These are phyloP conservation scores for Daphoenositta chrysoptera DNA, from an alignment of 2,113 vertebrate genomes.

Conservation along the genomic window DNA sequence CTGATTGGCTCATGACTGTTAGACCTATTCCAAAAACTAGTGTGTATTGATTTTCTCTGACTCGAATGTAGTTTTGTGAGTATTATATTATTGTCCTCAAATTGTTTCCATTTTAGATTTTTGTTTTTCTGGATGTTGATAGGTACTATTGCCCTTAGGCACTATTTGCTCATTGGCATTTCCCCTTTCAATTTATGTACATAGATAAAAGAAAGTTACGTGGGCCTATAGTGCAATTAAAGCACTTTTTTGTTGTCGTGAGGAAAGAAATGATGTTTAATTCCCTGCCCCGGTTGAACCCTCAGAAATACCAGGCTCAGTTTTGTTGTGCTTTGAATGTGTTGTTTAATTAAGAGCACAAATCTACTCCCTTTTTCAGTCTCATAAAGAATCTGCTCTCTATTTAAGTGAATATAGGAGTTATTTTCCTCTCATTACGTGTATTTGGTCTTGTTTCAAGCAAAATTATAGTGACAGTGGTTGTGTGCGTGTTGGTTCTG, in stretches of 20 bases:
- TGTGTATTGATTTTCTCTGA: background rate
- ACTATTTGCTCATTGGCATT: background rate
- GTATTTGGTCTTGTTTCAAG: background rate
- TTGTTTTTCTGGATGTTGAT: background rate
- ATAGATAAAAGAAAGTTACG: background rate
- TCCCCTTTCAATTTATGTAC: background rate
- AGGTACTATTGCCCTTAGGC: background rate
- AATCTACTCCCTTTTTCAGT: background rate
- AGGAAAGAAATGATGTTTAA: background rate
- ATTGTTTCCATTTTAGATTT: background rate
- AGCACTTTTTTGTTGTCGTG: background rate
- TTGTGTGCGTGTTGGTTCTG: background rate
- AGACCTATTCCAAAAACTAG: background rate
- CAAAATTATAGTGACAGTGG: background rate
- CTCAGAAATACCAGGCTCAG: background rate
- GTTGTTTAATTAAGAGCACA: background rate
- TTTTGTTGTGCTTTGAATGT: background rate
- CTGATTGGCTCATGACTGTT: accelerated
- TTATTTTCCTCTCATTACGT: background rate
- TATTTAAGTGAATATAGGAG: background rate
- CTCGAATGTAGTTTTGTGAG: background rate
- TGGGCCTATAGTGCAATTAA: background rate
- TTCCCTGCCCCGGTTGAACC: accelerated
- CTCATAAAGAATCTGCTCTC: background rate
- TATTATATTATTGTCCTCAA: background rate